phyloP scores from a whole-genome alignment of 2,888 invertebrate species.

The Boloria euphrosyne region DNA sequence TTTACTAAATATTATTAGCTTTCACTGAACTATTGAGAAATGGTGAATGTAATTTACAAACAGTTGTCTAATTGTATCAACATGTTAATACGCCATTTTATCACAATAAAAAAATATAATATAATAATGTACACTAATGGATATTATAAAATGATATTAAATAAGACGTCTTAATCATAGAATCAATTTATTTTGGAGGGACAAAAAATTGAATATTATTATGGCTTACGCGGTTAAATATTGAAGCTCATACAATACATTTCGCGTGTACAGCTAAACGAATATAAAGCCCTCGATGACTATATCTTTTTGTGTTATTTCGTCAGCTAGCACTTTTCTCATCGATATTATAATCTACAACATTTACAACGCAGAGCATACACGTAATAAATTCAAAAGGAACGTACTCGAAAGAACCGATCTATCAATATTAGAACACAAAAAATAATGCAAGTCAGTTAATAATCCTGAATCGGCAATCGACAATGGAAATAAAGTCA shows the following conservation, averaged over 20 bases:
- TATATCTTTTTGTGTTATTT: slow-evolving; percentile 71
- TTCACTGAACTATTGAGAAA: not conserved
- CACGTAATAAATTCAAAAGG: slow-evolving; percentile 69
- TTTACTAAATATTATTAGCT: not conserved
- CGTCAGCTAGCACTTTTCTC: slow-evolving; percentile 58
- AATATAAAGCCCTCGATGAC: slow-evolving; percentile 60
- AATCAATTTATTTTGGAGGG: slow-evolving; percentile 52
- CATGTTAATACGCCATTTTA: not conserved
- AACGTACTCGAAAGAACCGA: slow-evolving; percentile 71
- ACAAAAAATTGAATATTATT: slow-evolving; percentile 60
- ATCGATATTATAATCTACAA: slow-evolving; percentile 65
- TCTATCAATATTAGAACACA: slow-evolving; percentile 83
- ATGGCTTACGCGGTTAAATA: slow-evolving; percentile 44
- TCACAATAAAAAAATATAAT: not conserved
- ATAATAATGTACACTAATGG: not conserved
- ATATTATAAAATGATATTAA: slow-evolving; percentile 36
- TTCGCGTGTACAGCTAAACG: slow-evolving; percentile 58
- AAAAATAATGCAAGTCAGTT: slow-evolving; percentile 83
- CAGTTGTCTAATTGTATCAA: not conserved
- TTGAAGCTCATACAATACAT: slow-evolving; percentile 60
- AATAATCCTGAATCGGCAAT: slow-evolving; percentile 82
- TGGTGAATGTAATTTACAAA: no score
- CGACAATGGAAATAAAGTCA: slow-evolving; percentile 82
- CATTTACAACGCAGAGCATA: slow-evolving; percentile 55
- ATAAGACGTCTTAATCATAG: slow-evolving; percentile 54